Base-by-base conservation (phyloP, 1,140 invertebrate species). In the Aphelenchoides fujianensis region DNA sequence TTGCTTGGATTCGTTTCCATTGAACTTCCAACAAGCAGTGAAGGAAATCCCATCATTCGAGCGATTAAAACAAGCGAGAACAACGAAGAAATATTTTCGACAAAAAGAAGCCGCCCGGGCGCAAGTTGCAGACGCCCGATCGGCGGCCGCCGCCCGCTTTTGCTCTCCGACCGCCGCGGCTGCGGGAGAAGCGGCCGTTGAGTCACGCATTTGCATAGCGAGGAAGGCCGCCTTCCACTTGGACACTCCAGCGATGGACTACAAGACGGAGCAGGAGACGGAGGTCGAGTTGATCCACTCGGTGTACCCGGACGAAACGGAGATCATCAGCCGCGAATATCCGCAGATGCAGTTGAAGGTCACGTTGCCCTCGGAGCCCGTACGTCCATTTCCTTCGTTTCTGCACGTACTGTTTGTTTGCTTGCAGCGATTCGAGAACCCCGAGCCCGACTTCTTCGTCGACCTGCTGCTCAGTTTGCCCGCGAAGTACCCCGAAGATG, bases 231-330 rank as follows among this genome's bases (percentile, higher is more conserved):
- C n/a, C n/a, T n/a, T n/a, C n/a, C n/a, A n/a, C n/a, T n/a, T n/a
- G n/a, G n/a, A n/a, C n/a, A n/a, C n/a, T n/a, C n/a, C n/a, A n/a
- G 41, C 41, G 3, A 73, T 73, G 71, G 61, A 74, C 30, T 53
- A 72, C 54, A 66, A 73, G 53, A 68, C 78, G 34, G 59, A 74
- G 28, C 77, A 79, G 59, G 61, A 66, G 35, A 35, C 75, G 28
- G 77, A 79, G 34, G 32, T 79, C 27, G 76, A 79, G 30, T 74
- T 76, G 3, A 55, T 79, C 5, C 68, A 73, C 53, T 54, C 73
- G 16, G 77, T 79, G 32, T 79, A 79, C 59, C 53, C 66, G n/a
- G 63, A 79, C 19, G 77, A 79, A 59, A 30, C 76, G 5, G 77
- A 79, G 7, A 66, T 75, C 5, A 16, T 73, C 2, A 59, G 57